phyloP scores from a whole-genome alignment of 30 jellyfish, hydroid and myxozoan genomes.

The Nemopilema nomurai region DNA sequence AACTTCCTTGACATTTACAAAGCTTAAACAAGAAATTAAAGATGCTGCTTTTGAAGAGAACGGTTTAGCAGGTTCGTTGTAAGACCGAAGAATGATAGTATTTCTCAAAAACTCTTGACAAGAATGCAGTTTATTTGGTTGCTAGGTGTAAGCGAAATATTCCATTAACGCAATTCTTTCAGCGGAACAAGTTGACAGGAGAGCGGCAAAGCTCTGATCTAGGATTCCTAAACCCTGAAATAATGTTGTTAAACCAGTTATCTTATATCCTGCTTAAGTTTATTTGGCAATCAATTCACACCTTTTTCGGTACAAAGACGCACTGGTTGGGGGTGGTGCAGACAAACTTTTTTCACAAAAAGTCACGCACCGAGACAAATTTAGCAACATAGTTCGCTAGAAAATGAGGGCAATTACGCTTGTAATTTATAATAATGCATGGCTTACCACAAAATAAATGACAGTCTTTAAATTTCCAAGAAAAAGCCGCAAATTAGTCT shows the following conservation, averaged over 20 bases:
- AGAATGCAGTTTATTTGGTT: not conserved
- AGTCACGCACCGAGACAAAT: not conserved
- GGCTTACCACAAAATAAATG: not conserved
- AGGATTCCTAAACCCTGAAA: not conserved
- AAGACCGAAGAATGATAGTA: too few relatives aligned
- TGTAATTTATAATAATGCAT: too few relatives aligned
- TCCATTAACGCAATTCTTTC: not conserved
- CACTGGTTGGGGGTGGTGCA: not conserved
- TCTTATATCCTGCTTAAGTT: not conserved
- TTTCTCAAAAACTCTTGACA: not conserved
- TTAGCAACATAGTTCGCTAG: not conserved
- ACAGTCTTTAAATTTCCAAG: not conserved
- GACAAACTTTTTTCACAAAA: not conserved
- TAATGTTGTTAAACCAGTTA: not conserved
- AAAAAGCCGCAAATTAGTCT: not conserved
- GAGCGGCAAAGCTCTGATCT: not conserved
- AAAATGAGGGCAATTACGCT: not conserved
- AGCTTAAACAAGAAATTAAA: too few relatives aligned
- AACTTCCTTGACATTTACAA: too few relatives aligned
- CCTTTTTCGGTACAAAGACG: not conserved
- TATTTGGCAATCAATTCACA: not conserved
- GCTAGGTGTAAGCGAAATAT: not conserved
- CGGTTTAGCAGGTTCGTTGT: too few relatives aligned
- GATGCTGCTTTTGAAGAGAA: too few relatives aligned
- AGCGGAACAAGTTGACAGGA: not conserved